Evolutionary conservation across 1,140 invertebrate species (phyloP).

Genomic region (Cydia splendana): DNA sequence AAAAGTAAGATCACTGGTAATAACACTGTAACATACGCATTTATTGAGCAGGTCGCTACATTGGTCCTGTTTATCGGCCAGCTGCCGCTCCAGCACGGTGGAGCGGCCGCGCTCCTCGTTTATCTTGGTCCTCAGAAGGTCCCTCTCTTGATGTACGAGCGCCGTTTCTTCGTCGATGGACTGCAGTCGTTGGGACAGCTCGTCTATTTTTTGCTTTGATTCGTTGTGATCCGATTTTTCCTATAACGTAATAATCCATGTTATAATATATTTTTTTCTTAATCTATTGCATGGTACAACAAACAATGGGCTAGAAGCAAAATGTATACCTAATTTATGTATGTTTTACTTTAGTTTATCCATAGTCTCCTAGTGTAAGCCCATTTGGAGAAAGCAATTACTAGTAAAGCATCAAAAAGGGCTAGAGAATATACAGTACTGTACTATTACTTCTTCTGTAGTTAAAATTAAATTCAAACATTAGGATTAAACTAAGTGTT

Average conservation of each 20-base stretch:
- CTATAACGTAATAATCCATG: slow-evolving; percentile 40
- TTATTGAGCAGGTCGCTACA: slow-evolving; percentile 59
- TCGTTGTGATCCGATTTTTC: slow-evolving; percentile 59
- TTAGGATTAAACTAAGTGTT: no score
- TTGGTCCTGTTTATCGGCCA: slow-evolving; percentile 59
- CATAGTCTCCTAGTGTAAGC: no score
- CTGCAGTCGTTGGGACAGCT: slow-evolving; percentile 50
- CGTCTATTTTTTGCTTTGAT: slow-evolving; percentile 51
- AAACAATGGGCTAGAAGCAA: no score
- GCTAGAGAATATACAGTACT: no score
- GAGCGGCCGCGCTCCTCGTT: slow-evolving; percentile 66
- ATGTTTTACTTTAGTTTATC: no score
- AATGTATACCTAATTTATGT: no score
- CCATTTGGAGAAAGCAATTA: no score
- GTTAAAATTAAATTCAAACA: no score
- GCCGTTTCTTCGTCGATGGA: slow-evolving; percentile 45
- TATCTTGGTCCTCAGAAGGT: slow-evolving; percentile 78
- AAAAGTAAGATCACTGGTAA: no score
- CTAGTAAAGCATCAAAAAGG: no score
- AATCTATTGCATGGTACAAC: no score
- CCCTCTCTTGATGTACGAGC: slow-evolving; percentile 54
- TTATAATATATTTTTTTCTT: background rate
- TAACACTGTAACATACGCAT: slow-evolving; percentile 57
- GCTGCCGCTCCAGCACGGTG: slow-evolving; percentile 57
- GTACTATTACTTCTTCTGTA: no score